These are phyloP conservation scores for Dreissena polymorpha DNA, from an alignment of 1,140 invertebrate genomes.

Conservation along the genomic window DNA sequence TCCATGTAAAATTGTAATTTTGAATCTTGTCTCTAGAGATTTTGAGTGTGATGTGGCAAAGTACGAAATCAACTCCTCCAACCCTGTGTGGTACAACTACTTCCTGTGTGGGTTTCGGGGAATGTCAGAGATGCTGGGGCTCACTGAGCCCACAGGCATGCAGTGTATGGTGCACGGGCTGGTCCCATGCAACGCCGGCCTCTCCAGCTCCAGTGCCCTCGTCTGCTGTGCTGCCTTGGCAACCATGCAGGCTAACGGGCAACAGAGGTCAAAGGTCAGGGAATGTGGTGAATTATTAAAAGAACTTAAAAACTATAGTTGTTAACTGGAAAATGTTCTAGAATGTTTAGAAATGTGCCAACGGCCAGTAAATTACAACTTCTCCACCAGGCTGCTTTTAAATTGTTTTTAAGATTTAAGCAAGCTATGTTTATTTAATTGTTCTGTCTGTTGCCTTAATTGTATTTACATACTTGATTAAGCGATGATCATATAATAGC, in stretches of 20 bases:
- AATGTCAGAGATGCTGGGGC: slow-evolving; percentile 79
- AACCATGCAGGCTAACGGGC: slow-evolving; percentile 86
- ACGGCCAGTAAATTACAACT: slow-evolving; percentile 5
- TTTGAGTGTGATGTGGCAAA: slow-evolving; percentile 76
- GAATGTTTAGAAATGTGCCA: not conserved
- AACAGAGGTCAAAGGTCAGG: slow-evolving; percentile 74
- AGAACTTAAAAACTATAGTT: no score
- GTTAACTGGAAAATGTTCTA: no score
- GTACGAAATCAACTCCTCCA: slow-evolving; percentile 75
- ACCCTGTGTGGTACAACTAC: slow-evolving; percentile 95
- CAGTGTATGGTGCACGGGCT: slow-evolving; percentile 90
- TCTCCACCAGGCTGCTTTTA: not conserved
- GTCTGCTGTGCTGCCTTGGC: slow-evolving; percentile 95
- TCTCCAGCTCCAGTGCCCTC: slow-evolving; percentile 98
- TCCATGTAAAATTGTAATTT: no score
- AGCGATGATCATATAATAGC: no score
- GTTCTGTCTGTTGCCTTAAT: no score
- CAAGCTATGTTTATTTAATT: no score
- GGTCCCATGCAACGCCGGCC: slow-evolving; percentile 93
- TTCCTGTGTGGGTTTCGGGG: slow-evolving; percentile 96
- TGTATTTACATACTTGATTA: no score
- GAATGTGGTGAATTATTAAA: not conserved
- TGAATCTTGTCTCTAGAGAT: slow-evolving; percentile 56
- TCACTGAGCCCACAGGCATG: slow-evolving; percentile 82
- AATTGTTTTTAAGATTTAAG: not conserved